These are phyloP conservation scores for Cheilosia variabilis DNA, from an alignment of 2,888 invertebrate species.

Conservation along the genomic window DNA sequence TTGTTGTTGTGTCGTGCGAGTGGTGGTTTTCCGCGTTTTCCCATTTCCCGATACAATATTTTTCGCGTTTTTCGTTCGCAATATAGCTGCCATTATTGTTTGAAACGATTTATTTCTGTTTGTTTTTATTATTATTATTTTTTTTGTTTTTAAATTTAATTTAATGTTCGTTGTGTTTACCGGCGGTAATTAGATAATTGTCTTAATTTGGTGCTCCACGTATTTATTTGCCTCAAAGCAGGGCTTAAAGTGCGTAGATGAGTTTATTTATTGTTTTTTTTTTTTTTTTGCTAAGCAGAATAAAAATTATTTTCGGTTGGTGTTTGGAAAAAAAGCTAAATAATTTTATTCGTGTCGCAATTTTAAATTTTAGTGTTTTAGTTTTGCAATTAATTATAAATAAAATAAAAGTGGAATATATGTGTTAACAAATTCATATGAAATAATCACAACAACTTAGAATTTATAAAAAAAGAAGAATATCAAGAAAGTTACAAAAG, in stretches of 20 bases:
- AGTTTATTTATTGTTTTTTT: neutral
- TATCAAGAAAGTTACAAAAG: constrained; percentile 39
- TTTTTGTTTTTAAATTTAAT: neutral
- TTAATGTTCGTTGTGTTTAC: constrained; percentile 3
- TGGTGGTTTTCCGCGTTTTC: constrained; percentile 59
- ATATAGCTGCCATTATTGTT: neutral
- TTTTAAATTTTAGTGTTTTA: constrained; percentile 41
- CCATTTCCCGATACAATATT: constrained; percentile 40
- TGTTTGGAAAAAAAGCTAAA: neutral
- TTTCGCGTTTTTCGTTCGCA: constrained; percentile 33
- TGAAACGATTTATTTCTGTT: constrained; percentile 3
- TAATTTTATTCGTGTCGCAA: constrained; percentile 6
- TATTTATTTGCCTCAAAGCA: neutral
- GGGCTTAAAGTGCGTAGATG: neutral
- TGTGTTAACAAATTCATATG: constrained; percentile 15
- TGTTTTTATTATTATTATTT: neutral
- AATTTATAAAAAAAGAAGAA: constrained; percentile 50
- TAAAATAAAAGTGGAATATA: constrained; percentile 39
- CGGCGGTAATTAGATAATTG: constrained; percentile 19
- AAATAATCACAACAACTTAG: constrained; percentile 41
- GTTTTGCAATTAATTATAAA: constrained; percentile 33
- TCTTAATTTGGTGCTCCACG: neutral
- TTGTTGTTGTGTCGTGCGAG: constrained; percentile 59
- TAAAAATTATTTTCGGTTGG: constrained; percentile 3
- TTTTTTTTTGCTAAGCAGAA: constrained; percentile 5